Percentiles rank a stretch among this genome's conserved stretches.
These are phyloP conservation scores for Tipula vernalis DNA, from an alignment of 2,888 invertebrate species.

Conservation along the genomic window DNA sequence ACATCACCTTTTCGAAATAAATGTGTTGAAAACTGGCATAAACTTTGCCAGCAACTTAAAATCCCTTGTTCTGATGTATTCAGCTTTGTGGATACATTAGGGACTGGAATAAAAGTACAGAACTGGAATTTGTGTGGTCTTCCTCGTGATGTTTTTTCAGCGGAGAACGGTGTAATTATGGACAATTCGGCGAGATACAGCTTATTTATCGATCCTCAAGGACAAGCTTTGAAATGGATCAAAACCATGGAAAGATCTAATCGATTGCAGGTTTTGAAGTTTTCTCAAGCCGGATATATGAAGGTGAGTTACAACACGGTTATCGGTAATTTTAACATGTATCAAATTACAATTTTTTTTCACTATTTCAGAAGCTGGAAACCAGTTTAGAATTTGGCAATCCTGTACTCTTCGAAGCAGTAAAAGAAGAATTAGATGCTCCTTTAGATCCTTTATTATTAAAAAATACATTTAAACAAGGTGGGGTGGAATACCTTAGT, in stretches of 20 bases:
- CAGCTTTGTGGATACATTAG: slow-evolving; percentile 60
- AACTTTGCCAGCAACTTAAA: slow-evolving; percentile 47
- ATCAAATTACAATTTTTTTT: not conserved
- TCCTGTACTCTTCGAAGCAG: slow-evolving; percentile 69
- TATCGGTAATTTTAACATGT: not conserved
- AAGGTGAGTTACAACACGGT: slow-evolving; percentile 20
- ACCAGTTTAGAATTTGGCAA: slow-evolving; percentile 61
- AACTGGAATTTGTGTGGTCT: slow-evolving; percentile 76
- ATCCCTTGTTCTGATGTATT: slow-evolving; percentile 70
- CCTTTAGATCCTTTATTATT: slow-evolving; percentile 69
- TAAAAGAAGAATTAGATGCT: slow-evolving; percentile 74
- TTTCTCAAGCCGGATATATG: slow-evolving; percentile 34
- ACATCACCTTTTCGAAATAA: slow-evolving; percentile 52
- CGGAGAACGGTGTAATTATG: slow-evolving; percentile 80
- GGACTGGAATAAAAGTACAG: slow-evolving; percentile 61
- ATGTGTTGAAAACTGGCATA: slow-evolving; percentile 58
- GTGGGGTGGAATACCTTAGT: slow-evolving; percentile 60
- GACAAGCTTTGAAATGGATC: slow-evolving; percentile 87
- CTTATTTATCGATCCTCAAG: slow-evolving; percentile 84
- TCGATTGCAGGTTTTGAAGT: slow-evolving; percentile 30
- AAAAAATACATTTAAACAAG: slow-evolving; percentile 68
- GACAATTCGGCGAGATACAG: slow-evolving; percentile 77
- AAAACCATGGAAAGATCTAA: slow-evolving; percentile 61
- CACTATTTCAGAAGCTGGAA: slow-evolving; percentile 46
- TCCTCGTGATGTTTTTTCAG: slow-evolving; percentile 72